Base-by-base conservation (phyloP, 2,888 invertebrate species). In the Graphium colonna region DNA sequence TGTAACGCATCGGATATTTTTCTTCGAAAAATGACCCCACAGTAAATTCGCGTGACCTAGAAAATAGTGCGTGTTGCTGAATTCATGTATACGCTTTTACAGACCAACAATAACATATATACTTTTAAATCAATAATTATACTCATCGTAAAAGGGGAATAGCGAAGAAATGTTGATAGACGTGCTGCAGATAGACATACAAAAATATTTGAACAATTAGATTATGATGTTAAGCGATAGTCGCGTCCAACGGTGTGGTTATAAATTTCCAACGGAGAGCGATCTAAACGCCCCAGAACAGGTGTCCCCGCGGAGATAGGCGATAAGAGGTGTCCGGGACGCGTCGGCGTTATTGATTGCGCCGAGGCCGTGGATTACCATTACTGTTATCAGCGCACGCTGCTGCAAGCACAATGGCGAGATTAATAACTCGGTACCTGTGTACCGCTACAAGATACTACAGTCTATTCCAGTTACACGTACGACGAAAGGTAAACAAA, bases 351-450 rank as follows among this genome's bases (percentile, higher is more conserved):
- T 79, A 82, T 85, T 82, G 81, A 86, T 85, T 75, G 73, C 73
- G 75, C 73, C 72, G 64, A 68, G 68, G 75, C 75, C 70, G 68
- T 71, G 72, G 67, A 74, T 78, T 73, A 75, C 78, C 75, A 82
- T 84, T 82, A 82, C 74, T 78, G 75, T 78, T 86, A 86, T 85
- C 85, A 79, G 79, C 71, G 79, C 78, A 79, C 76, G 82, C 82
- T 82, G 73, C 76, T 77, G 75, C 76, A 79, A 81, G 82, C 85
- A 86, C 86, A 87, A 86, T 86, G 79, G 81, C 77, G 80, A 84
- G 85, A 88, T 87, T 88, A 85, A 88, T 87, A 84, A 83, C 71
- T 71, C 79, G 82, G 80, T 82, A 78, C 79, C 82, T 79, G 79
- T 74, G 71, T 69, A 76, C 85, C 85, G 84, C 83, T 86, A 85